These are phyloP conservation scores for Andrena hattorfiana DNA, from an alignment of 2,888 invertebrate species.

Conservation along the genomic window DNA sequence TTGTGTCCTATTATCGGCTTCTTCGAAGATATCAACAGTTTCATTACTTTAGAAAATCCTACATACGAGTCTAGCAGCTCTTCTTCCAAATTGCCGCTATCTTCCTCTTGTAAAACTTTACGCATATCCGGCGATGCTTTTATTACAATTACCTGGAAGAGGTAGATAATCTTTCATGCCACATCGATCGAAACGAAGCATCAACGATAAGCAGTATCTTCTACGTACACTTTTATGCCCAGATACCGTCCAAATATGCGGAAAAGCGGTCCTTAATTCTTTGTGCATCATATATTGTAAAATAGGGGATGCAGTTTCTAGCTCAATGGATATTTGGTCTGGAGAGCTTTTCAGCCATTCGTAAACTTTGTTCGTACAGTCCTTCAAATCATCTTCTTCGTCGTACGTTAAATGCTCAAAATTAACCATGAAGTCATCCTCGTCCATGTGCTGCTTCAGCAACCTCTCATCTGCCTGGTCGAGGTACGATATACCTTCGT, in stretches of 20 bases:
- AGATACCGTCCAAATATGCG: slow-evolving; percentile 83
- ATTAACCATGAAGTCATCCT: slow-evolving; percentile 76
- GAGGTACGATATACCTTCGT: slow-evolving; percentile 89
- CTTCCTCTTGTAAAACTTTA: slow-evolving; percentile 73
- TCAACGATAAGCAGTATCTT: not conserved
- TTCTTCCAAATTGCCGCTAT: slow-evolving; percentile 85
- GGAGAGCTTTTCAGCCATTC: slow-evolving; percentile 81
- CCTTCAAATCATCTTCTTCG: slow-evolving; percentile 80
- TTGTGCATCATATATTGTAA: slow-evolving; percentile 87
- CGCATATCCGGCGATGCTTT: slow-evolving; percentile 80
- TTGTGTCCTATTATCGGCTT: slow-evolving; percentile 93
- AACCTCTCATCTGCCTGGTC: slow-evolving; percentile 86
- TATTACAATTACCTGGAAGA: slow-evolving; percentile 80
- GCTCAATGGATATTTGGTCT: slow-evolving; percentile 75
- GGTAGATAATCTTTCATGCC: not conserved
- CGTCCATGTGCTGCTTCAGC: slow-evolving; percentile 82
- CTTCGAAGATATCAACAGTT: slow-evolving; percentile 86
- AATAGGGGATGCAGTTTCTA: slow-evolving; percentile 85
- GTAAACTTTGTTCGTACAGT: slow-evolving; percentile 78
- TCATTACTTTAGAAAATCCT: slow-evolving; percentile 90
- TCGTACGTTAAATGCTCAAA: slow-evolving; percentile 69
- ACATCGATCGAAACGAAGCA: not conserved
- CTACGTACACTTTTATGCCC: slow-evolving; percentile 68
- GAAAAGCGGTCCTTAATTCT: slow-evolving; percentile 87
- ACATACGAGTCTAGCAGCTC: slow-evolving; percentile 86